A percentile compares a stretch with the other conserved stretches of the same genome.
phyloP scores from a whole-genome alignment of 2,113 vertebrate genomes.

The Hylia prasina region DNA sequence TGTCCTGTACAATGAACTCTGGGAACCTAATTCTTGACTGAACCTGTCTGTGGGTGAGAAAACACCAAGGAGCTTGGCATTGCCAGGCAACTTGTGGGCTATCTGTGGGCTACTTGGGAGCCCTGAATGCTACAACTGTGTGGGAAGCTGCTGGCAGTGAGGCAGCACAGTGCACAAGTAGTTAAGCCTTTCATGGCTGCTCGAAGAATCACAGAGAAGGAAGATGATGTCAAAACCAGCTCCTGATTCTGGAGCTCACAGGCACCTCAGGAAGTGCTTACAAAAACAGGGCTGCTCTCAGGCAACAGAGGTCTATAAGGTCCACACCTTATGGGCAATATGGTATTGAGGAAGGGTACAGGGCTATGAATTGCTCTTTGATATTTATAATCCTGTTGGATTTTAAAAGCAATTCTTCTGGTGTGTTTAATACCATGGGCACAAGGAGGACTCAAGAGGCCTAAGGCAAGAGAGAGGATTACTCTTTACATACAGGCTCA shows the following conservation, averaged over 20 bases:
- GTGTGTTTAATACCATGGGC: not conserved
- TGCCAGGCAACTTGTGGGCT: not conserved
- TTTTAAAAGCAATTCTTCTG: not conserved
- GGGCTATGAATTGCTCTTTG: not conserved
- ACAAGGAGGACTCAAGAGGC: not conserved
- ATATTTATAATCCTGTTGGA: not conserved
- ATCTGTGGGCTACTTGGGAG: not conserved
- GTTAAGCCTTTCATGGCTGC: not conserved
- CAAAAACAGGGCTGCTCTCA: not conserved
- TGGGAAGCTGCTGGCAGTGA: not conserved
- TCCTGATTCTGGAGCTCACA: not conserved
- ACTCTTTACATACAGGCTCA: not conserved
- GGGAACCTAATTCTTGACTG: not conserved
- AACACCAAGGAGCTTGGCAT: not conserved
- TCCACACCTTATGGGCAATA: not conserved
- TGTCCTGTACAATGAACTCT: not conserved
- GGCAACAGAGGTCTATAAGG: fast-evolving
- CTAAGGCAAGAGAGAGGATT: not conserved
- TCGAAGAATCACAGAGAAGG: not conserved
- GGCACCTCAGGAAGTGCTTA: not conserved
- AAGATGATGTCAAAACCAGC: not conserved
- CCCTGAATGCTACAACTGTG: not conserved
- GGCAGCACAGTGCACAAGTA: fast-evolving
- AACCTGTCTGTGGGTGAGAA: not conserved
- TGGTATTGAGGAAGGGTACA: not conserved